These are phyloP conservation scores for Embiotoca jacksoni DNA, from an alignment of 2,113 vertebrate species.

Conservation along the genomic window DNA sequence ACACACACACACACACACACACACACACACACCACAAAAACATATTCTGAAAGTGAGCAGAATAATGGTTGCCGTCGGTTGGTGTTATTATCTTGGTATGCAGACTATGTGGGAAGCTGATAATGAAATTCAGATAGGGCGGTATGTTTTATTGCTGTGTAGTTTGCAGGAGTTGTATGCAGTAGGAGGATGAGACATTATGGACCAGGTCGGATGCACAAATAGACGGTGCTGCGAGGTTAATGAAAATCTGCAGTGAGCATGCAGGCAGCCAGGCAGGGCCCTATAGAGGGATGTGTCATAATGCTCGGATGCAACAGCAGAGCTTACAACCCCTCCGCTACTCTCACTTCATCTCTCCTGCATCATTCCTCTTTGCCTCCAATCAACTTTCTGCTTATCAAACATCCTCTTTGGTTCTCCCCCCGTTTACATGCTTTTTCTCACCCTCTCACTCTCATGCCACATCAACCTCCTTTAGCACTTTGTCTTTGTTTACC, in stretches of 20 bases:
- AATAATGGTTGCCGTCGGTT: constrained; percentile 26
- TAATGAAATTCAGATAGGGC: constrained; percentile 32
- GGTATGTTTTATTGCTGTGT: neutral
- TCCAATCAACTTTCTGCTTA: constrained; percentile 29
- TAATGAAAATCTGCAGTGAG: constrained; percentile 70
- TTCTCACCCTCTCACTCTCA: constrained; percentile 14
- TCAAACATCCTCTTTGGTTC: constrained; percentile 17
- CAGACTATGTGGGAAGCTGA: constrained; percentile 36
- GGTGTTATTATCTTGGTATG: constrained; percentile 7
- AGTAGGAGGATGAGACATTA: constrained; percentile 38
- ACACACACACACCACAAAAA: neutral
- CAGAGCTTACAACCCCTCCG: constrained; percentile 27
- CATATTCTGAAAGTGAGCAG: constrained; percentile 30
- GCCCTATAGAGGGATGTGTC: constrained; percentile 58
- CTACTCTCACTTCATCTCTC: constrained; percentile 39
- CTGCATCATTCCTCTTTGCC: constrained; percentile 37
- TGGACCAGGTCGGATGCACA: constrained; percentile 43
- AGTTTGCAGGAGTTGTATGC: constrained; percentile 33
- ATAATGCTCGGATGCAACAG: constrained; percentile 47
- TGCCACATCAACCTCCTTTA: neutral
- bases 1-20: neutral
- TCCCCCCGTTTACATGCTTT: neutral
- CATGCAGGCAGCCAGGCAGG: constrained; percentile 36
- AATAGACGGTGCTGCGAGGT: constrained; percentile 57
- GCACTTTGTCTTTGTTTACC: neutral